Percentiles rank a stretch among this genome's conserved stretches.
Conservation (phyloP, 2,113 vertebrate genomes). For the Tyto alba region DNA sequence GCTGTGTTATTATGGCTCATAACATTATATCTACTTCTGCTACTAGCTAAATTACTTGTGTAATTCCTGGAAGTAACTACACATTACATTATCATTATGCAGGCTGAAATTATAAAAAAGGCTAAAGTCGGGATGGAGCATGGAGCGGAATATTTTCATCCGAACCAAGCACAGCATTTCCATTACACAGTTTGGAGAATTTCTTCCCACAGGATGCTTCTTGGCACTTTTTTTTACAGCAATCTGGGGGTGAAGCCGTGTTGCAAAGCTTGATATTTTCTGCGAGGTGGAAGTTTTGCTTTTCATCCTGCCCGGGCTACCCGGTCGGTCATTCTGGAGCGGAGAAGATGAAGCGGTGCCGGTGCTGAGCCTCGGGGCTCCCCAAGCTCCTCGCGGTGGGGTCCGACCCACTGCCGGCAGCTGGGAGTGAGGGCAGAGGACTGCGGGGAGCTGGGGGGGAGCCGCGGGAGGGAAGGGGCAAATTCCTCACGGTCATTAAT, state of each 20-base stretch:
- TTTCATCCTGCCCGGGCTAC: fast-evolving
- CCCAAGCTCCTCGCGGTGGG: background rate
- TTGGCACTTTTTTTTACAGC: background rate
- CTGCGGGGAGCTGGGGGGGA: too few relatives aligned
- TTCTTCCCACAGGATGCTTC: background rate
- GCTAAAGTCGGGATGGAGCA: background rate
- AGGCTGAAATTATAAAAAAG: background rate
- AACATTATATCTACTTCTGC: background rate
- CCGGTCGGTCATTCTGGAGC: background rate
- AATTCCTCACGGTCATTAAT: background rate
- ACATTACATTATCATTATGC: background rate
- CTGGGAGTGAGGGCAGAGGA: background rate
- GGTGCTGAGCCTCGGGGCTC: too few relatives aligned
- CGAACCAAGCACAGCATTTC: background rate
- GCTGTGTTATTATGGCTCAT: background rate
- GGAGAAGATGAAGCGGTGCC: background rate
- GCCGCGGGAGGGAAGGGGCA: background rate
- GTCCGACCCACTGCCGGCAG: fast-evolving
- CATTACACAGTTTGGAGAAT: background rate
- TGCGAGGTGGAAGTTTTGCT: background rate
- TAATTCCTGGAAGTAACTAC: background rate
- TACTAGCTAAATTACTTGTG: background rate
- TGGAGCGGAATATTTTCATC: background rate
- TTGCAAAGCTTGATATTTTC: background rate
- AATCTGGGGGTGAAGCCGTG: fast-evolving